These are phyloP conservation scores for Rhinella marina DNA, from an alignment of 2,797 vertebrate genomes.

Conservation along the genomic window DNA sequence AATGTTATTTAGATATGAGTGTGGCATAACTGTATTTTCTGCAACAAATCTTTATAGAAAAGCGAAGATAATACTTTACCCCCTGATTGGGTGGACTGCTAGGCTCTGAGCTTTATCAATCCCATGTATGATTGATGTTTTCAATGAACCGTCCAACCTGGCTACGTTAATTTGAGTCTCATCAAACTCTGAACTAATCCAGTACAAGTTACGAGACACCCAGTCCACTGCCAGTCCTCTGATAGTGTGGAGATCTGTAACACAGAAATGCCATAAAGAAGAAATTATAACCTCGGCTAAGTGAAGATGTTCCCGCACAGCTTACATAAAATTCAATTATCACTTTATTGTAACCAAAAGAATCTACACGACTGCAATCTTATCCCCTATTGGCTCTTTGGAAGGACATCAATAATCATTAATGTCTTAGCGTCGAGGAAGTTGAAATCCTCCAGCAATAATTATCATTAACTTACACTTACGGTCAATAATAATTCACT, in stretches of 20 bases:
- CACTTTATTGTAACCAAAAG: slow-evolving; percentile 65
- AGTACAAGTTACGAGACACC: slow-evolving; percentile 97
- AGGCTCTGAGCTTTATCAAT: slow-evolving; percentile 97
- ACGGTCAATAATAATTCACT: slow-evolving; percentile 63
- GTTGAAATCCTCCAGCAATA: slow-evolving; percentile 64
- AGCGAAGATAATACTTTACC: slow-evolving; percentile 80
- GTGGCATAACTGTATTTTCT: not conserved
- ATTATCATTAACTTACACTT: slow-evolving; percentile 65
- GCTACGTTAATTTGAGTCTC: slow-evolving; percentile 99
- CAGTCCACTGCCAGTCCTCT: slow-evolving; percentile 95
- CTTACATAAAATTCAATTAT: slow-evolving; percentile 60
- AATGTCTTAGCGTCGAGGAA: slow-evolving; percentile 61
- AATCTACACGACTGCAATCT: slow-evolving; percentile 62
- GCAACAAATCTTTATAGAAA: not conserved
- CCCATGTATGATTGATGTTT: slow-evolving; percentile 97
- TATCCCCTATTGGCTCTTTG: slow-evolving; percentile 62
- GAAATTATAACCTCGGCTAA: slow-evolving; percentile 49
- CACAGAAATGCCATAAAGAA: slow-evolving; percentile 64
- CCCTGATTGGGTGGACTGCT: slow-evolving; percentile 91
- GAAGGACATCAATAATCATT: slow-evolving; percentile 64
- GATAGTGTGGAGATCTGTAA: slow-evolving; percentile 93
- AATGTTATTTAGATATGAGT: not conserved
- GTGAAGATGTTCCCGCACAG: slow-evolving; percentile 55
- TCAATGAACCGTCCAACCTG: slow-evolving; percentile 94
- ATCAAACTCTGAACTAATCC: slow-evolving; percentile 98